Percentiles rank a stretch among this genome's conserved stretches.
Evolutionary conservation across 1,140 invertebrate genomes (phyloP).

Genomic region (Leucophenga varia): DNA sequence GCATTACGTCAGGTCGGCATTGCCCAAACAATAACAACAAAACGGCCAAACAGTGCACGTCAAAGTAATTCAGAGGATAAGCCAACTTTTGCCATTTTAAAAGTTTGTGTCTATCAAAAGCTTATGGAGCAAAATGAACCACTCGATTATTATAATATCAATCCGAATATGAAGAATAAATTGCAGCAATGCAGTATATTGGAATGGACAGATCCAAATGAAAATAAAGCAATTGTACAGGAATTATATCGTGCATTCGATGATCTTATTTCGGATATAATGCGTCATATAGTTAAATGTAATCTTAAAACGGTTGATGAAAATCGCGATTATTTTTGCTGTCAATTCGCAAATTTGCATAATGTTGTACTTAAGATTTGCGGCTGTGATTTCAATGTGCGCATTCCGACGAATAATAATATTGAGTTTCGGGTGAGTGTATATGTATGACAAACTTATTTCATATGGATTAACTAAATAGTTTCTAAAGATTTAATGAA

Average conservation of each 20-base stretch:
- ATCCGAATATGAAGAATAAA: conserved; percentile 5
- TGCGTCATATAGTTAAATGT: conserved; percentile 22
- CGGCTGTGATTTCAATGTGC: conserved; percentile 32
- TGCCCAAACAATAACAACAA: not conserved
- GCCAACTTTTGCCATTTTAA: conserved; percentile 32
- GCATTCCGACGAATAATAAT: conserved; percentile 34
- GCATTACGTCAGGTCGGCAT: not conserved
- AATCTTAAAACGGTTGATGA: conserved; percentile 13
- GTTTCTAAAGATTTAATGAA: too few relatives aligned
- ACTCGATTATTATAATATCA: conserved; percentile 29
- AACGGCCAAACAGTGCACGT: too few relatives aligned
- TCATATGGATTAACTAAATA: not conserved
- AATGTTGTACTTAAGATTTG: conserved; percentile 34
- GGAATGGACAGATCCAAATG: too few relatives aligned
- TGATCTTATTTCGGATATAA: conserved; percentile 26
- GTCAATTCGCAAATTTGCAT: conserved; percentile 25
- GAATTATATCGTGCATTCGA: conserved; percentile 32
- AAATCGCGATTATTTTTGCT: conserved; percentile 26
- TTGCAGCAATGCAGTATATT: conserved; percentile 16
- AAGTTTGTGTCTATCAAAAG: conserved; percentile 34
- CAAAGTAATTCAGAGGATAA: too few relatives aligned
- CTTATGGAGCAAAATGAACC: conserved; percentile 18
- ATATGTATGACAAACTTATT: too few relatives aligned
- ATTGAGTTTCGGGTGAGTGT: conserved; percentile 37
- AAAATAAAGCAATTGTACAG: conserved; percentile 4